Base-by-base conservation (phyloP, 2,797 vertebrate genomes). In the Gambelia wislizenii region DNA sequence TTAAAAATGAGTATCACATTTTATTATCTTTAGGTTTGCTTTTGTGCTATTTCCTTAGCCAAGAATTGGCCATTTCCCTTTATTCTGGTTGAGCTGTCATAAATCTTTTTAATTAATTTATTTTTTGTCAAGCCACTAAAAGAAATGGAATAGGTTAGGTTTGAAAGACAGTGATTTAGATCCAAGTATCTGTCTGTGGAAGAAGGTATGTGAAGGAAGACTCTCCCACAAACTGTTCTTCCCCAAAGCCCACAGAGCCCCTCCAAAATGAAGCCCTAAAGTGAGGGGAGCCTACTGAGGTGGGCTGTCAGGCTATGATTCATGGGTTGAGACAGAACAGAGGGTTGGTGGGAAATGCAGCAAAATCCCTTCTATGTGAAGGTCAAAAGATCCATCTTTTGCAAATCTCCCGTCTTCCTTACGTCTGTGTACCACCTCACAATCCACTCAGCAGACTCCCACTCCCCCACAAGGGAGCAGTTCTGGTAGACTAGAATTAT, bases 1-100 rank as follows among this genome's bases (percentile, higher is more conserved):
- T 56, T 91, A 92, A 91, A 92, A 2, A 1, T 61, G 81, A 91
- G 75, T 25, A 39, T 39, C 33, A 72, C 44, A 87, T 18, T 4
- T 6, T 7, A 47, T 54, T 30, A 30, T 83, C 20, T 87, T 59
- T 49, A 47, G 16, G n/a, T 94, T 90, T 94, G 27, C 44, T 90
- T 89, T 92, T 92, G 44, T 93, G 87, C 30, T 36, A 79, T 89
- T 94, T 56, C 89, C 84, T 91, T 20, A 91, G 88, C 39, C 81
- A 30, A 81, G 2, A 93, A 4, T 6, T 67, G 78, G 2, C n/a
- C 84, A 42, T 82, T 39, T 39, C 79, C 78, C 89, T 90, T 90
- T 88, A 56, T 89, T 90, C 88, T 85, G 75, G 6, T 6, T 54
- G 13, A 14, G 14, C 42, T 30, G n/a, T 39, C 33, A 52, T 47